Evolutionary conservation across 1,140 invertebrate species (phyloP).

Genomic region (Heliconius eleuchia): DNA sequence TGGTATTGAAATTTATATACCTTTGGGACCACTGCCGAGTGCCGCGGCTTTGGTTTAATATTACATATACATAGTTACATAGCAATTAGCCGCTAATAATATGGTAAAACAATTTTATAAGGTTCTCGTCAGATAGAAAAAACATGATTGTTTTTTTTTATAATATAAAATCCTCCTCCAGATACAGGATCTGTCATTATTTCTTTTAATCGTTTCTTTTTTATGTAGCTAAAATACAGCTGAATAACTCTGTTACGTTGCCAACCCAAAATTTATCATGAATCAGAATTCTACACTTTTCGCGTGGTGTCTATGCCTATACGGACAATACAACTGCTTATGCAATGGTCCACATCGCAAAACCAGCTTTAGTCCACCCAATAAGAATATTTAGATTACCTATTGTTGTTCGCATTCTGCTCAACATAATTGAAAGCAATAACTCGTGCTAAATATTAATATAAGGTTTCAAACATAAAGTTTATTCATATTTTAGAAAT

Average conservation of each 20-base stretch:
- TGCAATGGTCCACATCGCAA: slow-evolving; percentile 63
- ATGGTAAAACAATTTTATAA: too few relatives aligned
- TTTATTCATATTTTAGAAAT: neutral
- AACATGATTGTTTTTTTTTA: neutral
- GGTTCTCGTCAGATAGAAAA: too few relatives aligned
- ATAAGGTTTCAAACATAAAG: neutral
- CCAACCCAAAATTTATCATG: slow-evolving; percentile 57
- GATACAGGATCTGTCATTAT: slow-evolving; percentile 27
- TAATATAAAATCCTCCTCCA: slow-evolving; percentile 15
- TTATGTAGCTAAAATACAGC: slow-evolving; percentile 22
- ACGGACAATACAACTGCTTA: slow-evolving; percentile 57
- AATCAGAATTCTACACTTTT: slow-evolving; percentile 51
- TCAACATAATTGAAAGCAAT: slow-evolving; percentile 6
- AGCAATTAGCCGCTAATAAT: too few relatives aligned
- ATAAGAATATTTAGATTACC: slow-evolving; percentile 42
- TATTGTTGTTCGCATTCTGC: slow-evolving; percentile 33
- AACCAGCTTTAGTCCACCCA: slow-evolving; percentile 39
- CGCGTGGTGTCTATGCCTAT: slow-evolving; percentile 41
- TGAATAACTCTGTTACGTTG: slow-evolving; percentile 33
- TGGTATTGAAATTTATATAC: too few relatives aligned
- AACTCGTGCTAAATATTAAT: neutral
- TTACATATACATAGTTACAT: too few relatives aligned
- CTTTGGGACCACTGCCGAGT: too few relatives aligned
- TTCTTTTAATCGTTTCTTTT: slow-evolving; percentile 53
- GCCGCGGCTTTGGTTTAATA: too few relatives aligned